Evolutionary conservation across 2,797 vertebrate genomes (phyloP), one percentile per base, ranked within the genome.

Genomic region (Novumbra hubbsi): DNA sequence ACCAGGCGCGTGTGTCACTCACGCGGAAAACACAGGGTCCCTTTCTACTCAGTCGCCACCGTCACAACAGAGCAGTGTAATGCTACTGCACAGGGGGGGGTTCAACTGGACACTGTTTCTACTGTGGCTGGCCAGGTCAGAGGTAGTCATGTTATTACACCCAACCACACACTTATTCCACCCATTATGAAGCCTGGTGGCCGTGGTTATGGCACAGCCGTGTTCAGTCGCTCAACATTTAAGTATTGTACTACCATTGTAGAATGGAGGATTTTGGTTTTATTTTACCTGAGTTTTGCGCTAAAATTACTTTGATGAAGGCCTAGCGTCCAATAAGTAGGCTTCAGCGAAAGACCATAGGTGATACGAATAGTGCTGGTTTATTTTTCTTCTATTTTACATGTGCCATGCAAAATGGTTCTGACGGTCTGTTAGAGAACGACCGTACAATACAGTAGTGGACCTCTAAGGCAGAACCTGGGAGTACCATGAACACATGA

Each of bases 11-110:
- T 75, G 81, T 90, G 87, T 83, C 86, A 89, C 85, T 90, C 85
- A 85, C 70, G 49, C 5, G 1, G 83, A 84, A 83, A 78, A 93
- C 85, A 92, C 88, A 89, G 89, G 85, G 81, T 79, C 83, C 84
- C 86, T 85, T 87, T 86, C 80, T 73, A 50, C 45, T 52, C 24
- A 75, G 72, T 0, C 50, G 76, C 71, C 70, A 24, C 66, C 14
- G 87, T 85, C 85, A 92, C 91, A 93, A 90, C 90, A 87, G 90
- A 66, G 88, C 88, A 91, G 79, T 94, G 92, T 93, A 80, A 83
- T 63, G 76, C 82, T 73, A 77, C 84, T 89, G 88, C 32, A 80
- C 65, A 92, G 89, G 88, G 86, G 78, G 27, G 14, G 41, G 41
- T 11, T 45, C 41, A 14, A 1, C 41, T 45, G 41, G 41, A 45